phyloP scores from a whole-genome alignment of 2,797 vertebrate genomes.

The Mus minutoides region DNA sequence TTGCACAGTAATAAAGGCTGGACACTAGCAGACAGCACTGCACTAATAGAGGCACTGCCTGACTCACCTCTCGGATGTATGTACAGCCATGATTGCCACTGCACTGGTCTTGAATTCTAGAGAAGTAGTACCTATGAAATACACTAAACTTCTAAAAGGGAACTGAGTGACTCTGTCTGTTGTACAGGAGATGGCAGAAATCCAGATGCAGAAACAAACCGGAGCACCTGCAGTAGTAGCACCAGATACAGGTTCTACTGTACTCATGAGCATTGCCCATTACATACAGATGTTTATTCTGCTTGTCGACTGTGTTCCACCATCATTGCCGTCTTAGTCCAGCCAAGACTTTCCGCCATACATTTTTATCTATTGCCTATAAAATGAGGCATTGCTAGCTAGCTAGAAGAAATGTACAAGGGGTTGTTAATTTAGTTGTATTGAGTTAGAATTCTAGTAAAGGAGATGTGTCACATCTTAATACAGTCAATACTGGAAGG shows the following conservation, averaged over 20 bases:
- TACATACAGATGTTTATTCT: neutral
- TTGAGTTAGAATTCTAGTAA: slow-evolving; percentile 47
- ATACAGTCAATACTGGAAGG: neutral
- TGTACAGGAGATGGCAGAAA: neutral
- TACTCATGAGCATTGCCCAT: too few relatives aligned
- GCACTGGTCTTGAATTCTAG: neutral
- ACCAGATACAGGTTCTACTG: neutral
- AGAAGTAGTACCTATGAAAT: neutral
- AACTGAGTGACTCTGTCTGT: neutral
- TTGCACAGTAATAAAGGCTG: neutral
- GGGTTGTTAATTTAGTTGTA: neutral
- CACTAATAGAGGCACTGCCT: neutral
- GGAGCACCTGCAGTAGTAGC: neutral
- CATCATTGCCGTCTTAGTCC: neutral
- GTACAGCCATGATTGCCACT: neutral
- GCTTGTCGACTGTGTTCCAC: neutral
- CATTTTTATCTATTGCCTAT: neutral
- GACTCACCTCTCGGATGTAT: neutral
- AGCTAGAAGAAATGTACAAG: neutral
- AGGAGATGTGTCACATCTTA: neutral
- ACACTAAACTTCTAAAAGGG: neutral
- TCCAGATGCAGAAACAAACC: neutral
- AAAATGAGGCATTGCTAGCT: neutral
- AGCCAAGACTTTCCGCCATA: neutral
- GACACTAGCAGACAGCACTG: neutral